A percentile compares a stretch with the other conserved stretches of the same genome.
Evolutionary conservation across 1,140 invertebrate species (phyloP).

Genomic region (Drosophila simulans): DNA sequence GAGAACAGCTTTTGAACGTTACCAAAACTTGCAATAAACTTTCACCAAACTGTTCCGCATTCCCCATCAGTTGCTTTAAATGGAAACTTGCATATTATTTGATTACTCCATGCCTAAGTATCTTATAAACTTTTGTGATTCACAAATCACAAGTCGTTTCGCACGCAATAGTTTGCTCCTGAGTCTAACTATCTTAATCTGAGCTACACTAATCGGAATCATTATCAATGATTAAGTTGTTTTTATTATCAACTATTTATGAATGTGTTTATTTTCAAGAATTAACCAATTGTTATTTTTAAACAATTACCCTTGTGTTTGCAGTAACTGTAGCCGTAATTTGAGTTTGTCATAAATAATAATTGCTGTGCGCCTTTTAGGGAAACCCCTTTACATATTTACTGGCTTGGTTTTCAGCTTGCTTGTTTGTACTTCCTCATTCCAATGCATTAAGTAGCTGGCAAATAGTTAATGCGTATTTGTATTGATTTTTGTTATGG

Average conservation of each 20-base stretch:
- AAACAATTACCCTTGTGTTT: too few relatives aligned
- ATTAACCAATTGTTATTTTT: conserved; percentile 2
- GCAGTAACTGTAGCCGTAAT: not conserved
- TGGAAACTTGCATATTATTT: conserved; percentile 7
- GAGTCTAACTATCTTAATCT: conserved; percentile 6
- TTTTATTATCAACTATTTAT: conserved; percentile 13
- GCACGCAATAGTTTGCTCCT: not conserved
- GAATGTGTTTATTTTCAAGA: not conserved
- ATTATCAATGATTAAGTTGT: conserved; percentile 27
- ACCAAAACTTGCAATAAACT: conserved; percentile 40
- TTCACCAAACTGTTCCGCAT: conserved; percentile 25
- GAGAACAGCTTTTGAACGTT: conserved; percentile 14
- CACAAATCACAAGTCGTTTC: not conserved
- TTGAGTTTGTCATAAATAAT: conserved; percentile 4
- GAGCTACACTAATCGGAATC: not conserved
- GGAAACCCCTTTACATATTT: conserved; percentile 14
- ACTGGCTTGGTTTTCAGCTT: conserved; percentile 3
- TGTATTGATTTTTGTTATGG: conserved; percentile 32
- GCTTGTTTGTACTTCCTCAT: conserved; percentile 13
- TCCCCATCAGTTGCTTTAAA: not conserved
- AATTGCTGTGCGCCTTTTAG: conserved; percentile 7
- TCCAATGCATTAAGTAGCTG: not conserved
- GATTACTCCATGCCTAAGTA: not conserved
- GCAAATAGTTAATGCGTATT: conserved; percentile 58
- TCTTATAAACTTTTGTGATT: not conserved